A percentile compares a stretch with the other conserved stretches of the same genome.
Conservation (phyloP, 2,888 invertebrate species). For the Shargacucullia verbasci region DNA sequence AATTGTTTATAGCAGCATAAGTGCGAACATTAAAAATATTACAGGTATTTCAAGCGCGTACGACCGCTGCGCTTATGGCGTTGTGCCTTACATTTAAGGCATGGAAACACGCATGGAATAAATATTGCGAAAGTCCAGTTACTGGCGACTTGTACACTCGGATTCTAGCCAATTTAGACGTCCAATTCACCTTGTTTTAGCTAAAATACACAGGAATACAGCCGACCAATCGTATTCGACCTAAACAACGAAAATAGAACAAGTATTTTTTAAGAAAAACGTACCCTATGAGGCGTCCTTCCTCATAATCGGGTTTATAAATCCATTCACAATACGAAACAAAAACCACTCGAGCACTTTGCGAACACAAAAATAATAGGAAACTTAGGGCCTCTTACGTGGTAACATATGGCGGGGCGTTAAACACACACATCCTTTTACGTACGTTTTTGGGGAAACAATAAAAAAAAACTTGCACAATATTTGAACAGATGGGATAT, state of each 20-base stretch:
- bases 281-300: conserved; percentile 75
- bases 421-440: conserved; percentile 74
- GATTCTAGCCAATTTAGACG: conserved; percentile 57
- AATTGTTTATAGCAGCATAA: conserved; percentile 71
- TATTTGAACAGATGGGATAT: conserved; percentile 86
- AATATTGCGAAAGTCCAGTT: conserved; percentile 88
- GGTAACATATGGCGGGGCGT: conserved; percentile 58
- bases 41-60: conserved; percentile 71
- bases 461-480: conserved; percentile 84
- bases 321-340: conserved; percentile 84
- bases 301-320: conserved; percentile 83
- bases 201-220: conserved; percentile 50
- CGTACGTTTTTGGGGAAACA: conserved; percentile 71
- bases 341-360: conserved; percentile 82
- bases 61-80: conserved; percentile 73
- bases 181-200: conserved; percentile 51
- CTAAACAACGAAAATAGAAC: conserved; percentile 61
- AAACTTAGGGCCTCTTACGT: conserved; percentile 65
- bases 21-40: conserved; percentile 71
- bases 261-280: conserved; percentile 59
- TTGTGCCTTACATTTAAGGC: conserved; percentile 80
- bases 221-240: conserved; percentile 43
- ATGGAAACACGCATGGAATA: conserved; percentile 83
- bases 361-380: conserved; percentile 78
- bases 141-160: conserved; percentile 62